Conservation (phyloP, 2,888 invertebrate genomes). For the Aelia acuminata region DNA sequence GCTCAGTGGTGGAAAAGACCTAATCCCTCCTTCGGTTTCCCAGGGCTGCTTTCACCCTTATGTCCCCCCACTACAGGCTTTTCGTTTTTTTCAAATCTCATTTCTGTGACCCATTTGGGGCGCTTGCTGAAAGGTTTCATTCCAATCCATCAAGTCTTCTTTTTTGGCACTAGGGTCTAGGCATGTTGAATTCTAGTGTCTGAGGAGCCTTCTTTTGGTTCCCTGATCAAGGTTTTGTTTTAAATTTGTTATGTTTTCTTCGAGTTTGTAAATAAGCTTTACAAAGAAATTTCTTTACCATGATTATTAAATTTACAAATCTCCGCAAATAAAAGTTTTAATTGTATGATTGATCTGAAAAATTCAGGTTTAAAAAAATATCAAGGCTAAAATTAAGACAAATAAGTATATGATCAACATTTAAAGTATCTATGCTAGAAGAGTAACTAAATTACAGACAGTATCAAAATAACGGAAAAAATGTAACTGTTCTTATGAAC, state of each 20-base stretch:
- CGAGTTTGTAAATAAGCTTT: neutral
- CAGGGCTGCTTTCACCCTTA: neutral
- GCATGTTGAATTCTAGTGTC: neutral
- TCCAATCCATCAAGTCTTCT: slow-evolving; percentile 13
- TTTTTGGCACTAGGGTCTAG: neutral
- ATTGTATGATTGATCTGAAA: too few species aligned
- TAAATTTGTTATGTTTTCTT: neutral
- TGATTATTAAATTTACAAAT: too few species aligned
- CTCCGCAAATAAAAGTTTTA: too few species aligned
- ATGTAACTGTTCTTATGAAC: too few species aligned
- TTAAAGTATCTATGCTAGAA: too few species aligned
- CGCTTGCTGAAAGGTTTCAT: slow-evolving; percentile 8
- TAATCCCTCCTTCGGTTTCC: neutral
- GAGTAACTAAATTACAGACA: too few species aligned
- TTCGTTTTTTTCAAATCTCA: slow-evolving; percentile 15
- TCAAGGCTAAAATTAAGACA: too few species aligned
- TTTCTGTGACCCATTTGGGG: slow-evolving; percentile 16
- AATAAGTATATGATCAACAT: too few species aligned
- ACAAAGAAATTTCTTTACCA: too few species aligned
- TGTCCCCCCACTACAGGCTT: neutral
- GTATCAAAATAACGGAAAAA: too few species aligned
- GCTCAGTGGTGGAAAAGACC: neutral
- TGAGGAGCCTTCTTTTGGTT: neutral
- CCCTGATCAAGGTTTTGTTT: neutral
- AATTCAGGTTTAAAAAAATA: too few species aligned